Evolutionary conservation across 2,888 invertebrate genomes (phyloP).

Genomic region (Heliconius ethilla): DNA sequence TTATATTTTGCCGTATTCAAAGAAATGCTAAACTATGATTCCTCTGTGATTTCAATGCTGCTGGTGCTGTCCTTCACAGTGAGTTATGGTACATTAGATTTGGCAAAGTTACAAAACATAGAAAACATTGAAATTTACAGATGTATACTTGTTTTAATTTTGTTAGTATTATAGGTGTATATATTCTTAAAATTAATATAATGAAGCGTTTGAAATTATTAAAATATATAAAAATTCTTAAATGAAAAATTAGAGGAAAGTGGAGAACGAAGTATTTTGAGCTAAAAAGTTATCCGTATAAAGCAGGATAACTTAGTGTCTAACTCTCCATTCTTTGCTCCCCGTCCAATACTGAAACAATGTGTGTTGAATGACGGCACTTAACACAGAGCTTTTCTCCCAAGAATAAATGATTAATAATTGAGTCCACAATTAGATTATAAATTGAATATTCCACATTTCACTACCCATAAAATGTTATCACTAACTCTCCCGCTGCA

Average conservation of each 20-base stretch:
- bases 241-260: no score
- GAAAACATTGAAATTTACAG: constrained; percentile 22
- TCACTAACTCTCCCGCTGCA: constrained; percentile 28
- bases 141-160: constrained; percentile 3
- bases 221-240: no score
- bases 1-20: not conserved
- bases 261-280: no score
- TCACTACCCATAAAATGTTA: not conserved
- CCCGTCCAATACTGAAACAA: no score
- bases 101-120: constrained; percentile 26
- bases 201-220: no score
- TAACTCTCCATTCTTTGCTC: no score
- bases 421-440: not conserved
- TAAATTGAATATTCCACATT: not conserved
- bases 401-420: no score
- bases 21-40: constrained; percentile 15
- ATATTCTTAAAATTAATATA: not conserved
- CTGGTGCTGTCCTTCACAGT: constrained; percentile 20
- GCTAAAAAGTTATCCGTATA: no score
- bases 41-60: constrained; percentile 6
- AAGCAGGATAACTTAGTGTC: no score
- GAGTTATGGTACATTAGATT: constrained; percentile 19
- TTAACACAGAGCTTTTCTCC: no score
- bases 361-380: no score
- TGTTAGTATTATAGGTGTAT: not conserved